These are phyloP conservation scores for Amblyopsis rosae DNA, from an alignment of 2,113 vertebrate species.

Conservation along the genomic window DNA sequence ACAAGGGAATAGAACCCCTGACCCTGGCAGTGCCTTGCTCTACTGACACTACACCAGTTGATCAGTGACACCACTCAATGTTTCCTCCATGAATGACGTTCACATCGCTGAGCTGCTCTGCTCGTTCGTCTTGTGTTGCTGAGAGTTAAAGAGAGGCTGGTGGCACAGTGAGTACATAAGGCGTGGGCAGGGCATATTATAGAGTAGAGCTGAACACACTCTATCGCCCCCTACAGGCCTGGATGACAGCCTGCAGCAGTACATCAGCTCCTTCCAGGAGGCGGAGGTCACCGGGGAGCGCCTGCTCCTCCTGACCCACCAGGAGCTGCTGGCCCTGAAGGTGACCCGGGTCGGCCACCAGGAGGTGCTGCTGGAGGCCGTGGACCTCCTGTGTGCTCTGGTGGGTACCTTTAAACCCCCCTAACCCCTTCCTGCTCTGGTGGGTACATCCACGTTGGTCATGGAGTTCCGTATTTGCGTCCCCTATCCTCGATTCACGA, in stretches of 20 bases:
- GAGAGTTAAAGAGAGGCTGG: too few species aligned
- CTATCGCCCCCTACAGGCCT: constrained; percentile 74
- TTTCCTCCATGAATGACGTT: too few species aligned
- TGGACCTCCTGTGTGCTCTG: constrained; percentile 92
- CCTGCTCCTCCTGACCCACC: constrained; percentile 88
- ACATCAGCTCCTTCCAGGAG: constrained; percentile 84
- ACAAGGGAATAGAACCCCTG: too few species aligned
- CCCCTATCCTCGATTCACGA: too few species aligned
- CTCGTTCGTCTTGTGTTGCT: too few species aligned
- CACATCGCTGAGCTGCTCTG: too few species aligned
- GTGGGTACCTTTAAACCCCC: constrained; percentile 46
- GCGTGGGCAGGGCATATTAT: too few species aligned
- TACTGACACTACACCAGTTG: too few species aligned
- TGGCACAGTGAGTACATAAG: too few species aligned
- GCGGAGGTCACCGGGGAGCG: constrained; percentile 91
- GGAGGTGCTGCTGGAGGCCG: constrained; percentile 92
- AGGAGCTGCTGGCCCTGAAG: constrained; percentile 88
- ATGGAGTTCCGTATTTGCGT: neutral
- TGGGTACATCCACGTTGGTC: neutral
- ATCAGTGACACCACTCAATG: too few species aligned
- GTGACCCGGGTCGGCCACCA: constrained; percentile 90
- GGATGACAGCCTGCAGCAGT: constrained; percentile 91
- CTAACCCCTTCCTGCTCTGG: neutral
- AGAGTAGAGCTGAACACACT: constrained; percentile 29
- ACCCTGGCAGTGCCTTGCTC: too few species aligned